Evolutionary conservation across 1,140 invertebrate species (phyloP).

Genomic region (Kradibia gibbosae): DNA sequence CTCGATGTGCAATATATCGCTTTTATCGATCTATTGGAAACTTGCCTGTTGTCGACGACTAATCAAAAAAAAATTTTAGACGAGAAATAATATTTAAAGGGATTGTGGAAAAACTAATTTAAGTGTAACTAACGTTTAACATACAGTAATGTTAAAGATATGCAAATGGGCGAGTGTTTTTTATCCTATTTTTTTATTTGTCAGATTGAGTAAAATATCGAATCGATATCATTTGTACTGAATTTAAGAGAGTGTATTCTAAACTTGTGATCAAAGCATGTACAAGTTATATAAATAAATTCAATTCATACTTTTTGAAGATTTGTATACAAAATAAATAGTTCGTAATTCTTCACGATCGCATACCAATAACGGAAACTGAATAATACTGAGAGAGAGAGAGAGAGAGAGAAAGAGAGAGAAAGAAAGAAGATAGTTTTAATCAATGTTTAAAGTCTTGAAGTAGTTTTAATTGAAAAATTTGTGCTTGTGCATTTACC

Average conservation of each 20-base stretch:
- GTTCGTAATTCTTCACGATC: not conserved
- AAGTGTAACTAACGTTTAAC: slow-evolving; percentile 21
- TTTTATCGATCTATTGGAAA: slow-evolving; percentile 36
- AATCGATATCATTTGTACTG: slow-evolving; percentile 7
- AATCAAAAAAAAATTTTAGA: slow-evolving; percentile 49
- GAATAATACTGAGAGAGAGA: too few species aligned
- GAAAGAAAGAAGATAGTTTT: not conserved
- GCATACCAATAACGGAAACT: not conserved
- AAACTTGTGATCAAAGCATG: not conserved
- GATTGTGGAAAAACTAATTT: slow-evolving; percentile 22
- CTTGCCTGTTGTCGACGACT: slow-evolving; percentile 40
- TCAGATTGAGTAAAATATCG: not conserved
- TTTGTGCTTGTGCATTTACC: not conserved
- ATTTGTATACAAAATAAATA: not conserved
- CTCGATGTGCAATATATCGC: slow-evolving; percentile 52
- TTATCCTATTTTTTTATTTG: slow-evolving; percentile 31
- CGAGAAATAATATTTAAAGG: slow-evolving; percentile 5
- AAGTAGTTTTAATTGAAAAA: not conserved
- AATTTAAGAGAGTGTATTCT: not conserved
- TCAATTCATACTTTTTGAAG: not conserved
- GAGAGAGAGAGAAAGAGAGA: too few species aligned
- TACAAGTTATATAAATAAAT: slow-evolving; percentile 23
- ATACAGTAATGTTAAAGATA: slow-evolving; percentile 1
- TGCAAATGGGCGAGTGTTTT: not conserved
- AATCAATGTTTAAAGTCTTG: not conserved